Conservation (phyloP, 2,113 vertebrate species). For the Odontophorus gujanensis region DNA sequence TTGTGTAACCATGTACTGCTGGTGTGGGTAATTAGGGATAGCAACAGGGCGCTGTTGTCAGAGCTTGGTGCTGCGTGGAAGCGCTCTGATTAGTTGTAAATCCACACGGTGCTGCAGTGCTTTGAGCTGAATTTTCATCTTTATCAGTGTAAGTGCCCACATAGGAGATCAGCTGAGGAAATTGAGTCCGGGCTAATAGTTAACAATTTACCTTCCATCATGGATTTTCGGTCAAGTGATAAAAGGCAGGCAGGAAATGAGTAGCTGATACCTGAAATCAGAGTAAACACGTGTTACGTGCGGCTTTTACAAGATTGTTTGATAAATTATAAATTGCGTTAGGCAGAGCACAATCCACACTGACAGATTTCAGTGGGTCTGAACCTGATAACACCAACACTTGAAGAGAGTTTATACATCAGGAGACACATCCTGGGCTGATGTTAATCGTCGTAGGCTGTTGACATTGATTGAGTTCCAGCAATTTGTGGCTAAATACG, state of each 20-base stretch:
- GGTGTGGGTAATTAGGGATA: conserved; percentile 9
- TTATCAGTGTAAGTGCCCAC: conserved; percentile 40
- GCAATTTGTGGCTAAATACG: background rate
- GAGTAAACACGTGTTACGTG: conserved; percentile 49
- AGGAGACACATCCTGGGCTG: background rate
- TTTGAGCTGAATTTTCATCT: conserved; percentile 41
- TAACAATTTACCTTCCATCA: conserved; percentile 62
- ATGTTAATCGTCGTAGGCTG: background rate
- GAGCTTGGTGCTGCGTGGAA: conserved; percentile 11
- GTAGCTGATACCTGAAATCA: conserved; percentile 55
- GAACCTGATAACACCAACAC: background rate
- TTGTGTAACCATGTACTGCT: background rate
- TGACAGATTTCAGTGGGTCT: conserved; percentile 20
- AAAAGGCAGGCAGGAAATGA: conserved; percentile 70
- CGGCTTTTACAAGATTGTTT: conserved; percentile 58
- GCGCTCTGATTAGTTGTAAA: conserved; percentile 51
- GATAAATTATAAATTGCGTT: conserved; percentile 66
- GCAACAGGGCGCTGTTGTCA: conserved; percentile 37
- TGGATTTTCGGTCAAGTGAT: conserved; percentile 68
- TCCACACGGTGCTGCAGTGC: background rate
- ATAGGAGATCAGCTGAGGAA: conserved; percentile 57
- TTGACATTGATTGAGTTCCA: background rate
- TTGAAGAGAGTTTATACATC: conserved; percentile 18
- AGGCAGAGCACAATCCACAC: background rate
- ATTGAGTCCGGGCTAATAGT: conserved; percentile 58